phyloP scores from a whole-genome alignment of 2,113 vertebrate genomes.

The Platysteira castanea region DNA sequence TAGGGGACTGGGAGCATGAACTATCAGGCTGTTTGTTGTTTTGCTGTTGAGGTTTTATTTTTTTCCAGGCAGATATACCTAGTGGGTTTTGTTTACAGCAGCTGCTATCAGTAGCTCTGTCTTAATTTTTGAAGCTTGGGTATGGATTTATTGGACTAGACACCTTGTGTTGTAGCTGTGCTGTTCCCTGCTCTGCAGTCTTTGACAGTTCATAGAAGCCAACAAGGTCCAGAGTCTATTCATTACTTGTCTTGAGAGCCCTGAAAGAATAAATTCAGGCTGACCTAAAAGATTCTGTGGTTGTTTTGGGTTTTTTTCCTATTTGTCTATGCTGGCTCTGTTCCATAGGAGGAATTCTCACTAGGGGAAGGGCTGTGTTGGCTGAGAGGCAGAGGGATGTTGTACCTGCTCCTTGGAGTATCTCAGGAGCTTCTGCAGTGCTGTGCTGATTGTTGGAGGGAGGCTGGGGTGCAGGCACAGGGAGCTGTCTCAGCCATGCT shows the following conservation, averaged over 20 bases:
- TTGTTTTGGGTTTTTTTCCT: background rate
- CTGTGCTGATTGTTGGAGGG: background rate
- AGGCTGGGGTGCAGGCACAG: background rate
- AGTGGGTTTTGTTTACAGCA: conserved; percentile 14
- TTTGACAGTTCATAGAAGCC: background rate
- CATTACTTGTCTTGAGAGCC: background rate
- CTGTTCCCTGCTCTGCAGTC: background rate
- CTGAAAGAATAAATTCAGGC: background rate
- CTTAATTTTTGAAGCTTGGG: background rate
- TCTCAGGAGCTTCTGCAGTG: background rate
- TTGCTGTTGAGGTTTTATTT: background rate
- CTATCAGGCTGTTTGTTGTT: background rate
- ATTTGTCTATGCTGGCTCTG: background rate
- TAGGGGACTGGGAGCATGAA: background rate
- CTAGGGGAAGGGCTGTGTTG: background rate
- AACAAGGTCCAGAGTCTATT: background rate
- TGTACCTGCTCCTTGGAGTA: background rate
- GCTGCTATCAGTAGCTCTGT: background rate
- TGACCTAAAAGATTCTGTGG: background rate
- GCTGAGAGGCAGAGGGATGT: background rate
- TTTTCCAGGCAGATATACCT: background rate
- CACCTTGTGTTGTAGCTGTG: background rate
- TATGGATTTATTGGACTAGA: conserved; percentile 40
- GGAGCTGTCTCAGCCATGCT: fast-evolving
- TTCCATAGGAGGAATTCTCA: background rate